These are phyloP conservation scores for Stramonita haemastoma DNA, from an alignment of 2,888 invertebrate genomes.

Conservation along the genomic window DNA sequence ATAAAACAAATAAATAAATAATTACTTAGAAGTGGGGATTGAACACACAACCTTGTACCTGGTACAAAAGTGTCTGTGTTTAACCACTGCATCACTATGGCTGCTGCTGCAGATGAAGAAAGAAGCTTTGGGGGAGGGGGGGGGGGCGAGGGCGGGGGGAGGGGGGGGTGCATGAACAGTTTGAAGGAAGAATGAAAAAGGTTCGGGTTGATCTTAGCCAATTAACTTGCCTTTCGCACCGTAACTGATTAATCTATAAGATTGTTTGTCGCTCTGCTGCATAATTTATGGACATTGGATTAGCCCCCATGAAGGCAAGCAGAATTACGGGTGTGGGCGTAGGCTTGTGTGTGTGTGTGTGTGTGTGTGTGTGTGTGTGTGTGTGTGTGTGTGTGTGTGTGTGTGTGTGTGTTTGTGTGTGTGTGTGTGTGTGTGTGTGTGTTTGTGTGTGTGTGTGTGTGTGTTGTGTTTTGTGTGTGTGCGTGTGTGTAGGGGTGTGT, in stretches of 20 bases:
- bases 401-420: slow-evolving; percentile 12
- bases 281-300: background rate
- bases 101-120: too few relatives aligned
- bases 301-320: background rate
- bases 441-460: background rate
- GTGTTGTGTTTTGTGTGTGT: too few relatives aligned
- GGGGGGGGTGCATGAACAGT: background rate
- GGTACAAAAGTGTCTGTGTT: too few relatives aligned
- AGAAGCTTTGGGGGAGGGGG: background rate
- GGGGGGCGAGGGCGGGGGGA: background rate
- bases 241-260: background rate
- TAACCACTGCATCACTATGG: too few relatives aligned
- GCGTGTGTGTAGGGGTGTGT: background rate
- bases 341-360: background rate
- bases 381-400: slow-evolving; percentile 19
- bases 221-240: background rate
- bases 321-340: background rate
- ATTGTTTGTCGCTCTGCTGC: background rate
- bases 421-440: background rate
- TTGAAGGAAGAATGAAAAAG: background rate
- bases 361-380: background rate
- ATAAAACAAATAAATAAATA: too few relatives aligned
- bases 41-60: too few relatives aligned
- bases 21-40: too few relatives aligned
- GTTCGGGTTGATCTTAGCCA: background rate